Base-by-base conservation (phyloP, 92 coral and sea anemone species). In the Isaurus tuberculatus region DNA sequence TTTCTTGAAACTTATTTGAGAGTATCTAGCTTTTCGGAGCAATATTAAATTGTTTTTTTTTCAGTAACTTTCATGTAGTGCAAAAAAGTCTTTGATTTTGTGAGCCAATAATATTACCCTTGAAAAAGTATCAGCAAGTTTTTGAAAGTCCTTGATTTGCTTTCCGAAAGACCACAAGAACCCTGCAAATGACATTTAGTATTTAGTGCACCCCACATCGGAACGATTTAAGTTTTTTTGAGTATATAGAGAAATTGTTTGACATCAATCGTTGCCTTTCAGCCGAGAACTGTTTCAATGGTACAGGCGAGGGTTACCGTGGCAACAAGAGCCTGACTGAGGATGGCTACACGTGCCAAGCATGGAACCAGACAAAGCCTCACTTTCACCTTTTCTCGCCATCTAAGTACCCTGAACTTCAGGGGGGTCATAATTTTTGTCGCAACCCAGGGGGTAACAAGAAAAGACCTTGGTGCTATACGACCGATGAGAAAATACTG, bases 361-460 rank as follows among this genome's bases (percentile, higher is more conserved):
- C 89, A 3, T 96, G 99, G 99, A 92, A 92, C 69, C 49, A 66
- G 20, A 86, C 92, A 0, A 85, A 74, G 25, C 98, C 98, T 61
- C 97, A 90, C 63, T 89, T 34, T 65, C 96, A 92, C 67, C 53
- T 88, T 26, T 55, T 93, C 67, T 86, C 94, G 9, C 90, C 92
- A 30, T 40, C 92, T 7, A 89, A 86, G 25, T 89, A 91, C 26
- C 94, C 93, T 6, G 94, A 93, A 65, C 81, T 96, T 9, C 84
- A 86, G n/a, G 98, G 91, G 10, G 98, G 95, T 6, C 98, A 92
- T 13, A 96, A 96, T 75, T 96, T 91, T 70, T 96, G 99, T 74
- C 88, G 99, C 72, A 96, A 96, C 55, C 99, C 98, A 0, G 95
- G 99, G 36, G 99, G 99, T 13, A 92, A 96, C 73, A 94, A 89